Base-by-base conservation (phyloP, 2,888 invertebrate genomes). In the Dromius quadrimaculatus region DNA sequence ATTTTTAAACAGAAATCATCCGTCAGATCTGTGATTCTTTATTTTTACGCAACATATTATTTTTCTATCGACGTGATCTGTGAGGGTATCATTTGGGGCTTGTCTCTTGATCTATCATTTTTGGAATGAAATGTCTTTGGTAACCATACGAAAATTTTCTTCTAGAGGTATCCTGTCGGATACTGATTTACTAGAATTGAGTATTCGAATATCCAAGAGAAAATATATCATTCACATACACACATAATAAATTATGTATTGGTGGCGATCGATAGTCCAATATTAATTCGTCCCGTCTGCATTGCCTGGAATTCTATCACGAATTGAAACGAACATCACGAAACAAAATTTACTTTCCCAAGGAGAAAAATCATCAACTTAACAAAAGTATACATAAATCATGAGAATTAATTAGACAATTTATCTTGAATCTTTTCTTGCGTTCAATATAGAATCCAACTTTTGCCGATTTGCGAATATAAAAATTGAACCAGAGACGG, bases 351-450 rank as follows among this genome's bases (percentile, higher is more conserved):
- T 23, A 54, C 50, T 54, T 54, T 28, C 28, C 23, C 28, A 54
- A 11, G 50, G 4, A 54, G 13, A 28, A 15, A 54, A 28, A 28
- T 54, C 28, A 54, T 54, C 28, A 28, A 54, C 50, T 23, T 54
- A 54, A 54, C 59, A 59, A 59, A 59, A 59, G 34, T 34, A 36
- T 59, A 19, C 59, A 59, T 59, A 59, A 59, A 59, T 59, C 59
- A 59, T 59, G 20, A 59, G 36, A 59, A 59, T 59, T 59, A 59
- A 59, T 59, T 59, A 59, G 59, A 36, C 59, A 59, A 59, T 59
- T 59, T 59, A 59, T 59, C 59, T 36, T 19, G 36, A 47, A 47
- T 47, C 47, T 22, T 15, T 19, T 19, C 47, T 20, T 13, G 15
- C 41, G 41, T 41, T 9, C 32, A 15, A 9, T 28, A 54, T 28